A percentile compares a stretch with the other conserved stretches of the same genome.
Evolutionary conservation across 2,113 vertebrate species (phyloP).

Genomic region (Crocuta crocuta): DNA sequence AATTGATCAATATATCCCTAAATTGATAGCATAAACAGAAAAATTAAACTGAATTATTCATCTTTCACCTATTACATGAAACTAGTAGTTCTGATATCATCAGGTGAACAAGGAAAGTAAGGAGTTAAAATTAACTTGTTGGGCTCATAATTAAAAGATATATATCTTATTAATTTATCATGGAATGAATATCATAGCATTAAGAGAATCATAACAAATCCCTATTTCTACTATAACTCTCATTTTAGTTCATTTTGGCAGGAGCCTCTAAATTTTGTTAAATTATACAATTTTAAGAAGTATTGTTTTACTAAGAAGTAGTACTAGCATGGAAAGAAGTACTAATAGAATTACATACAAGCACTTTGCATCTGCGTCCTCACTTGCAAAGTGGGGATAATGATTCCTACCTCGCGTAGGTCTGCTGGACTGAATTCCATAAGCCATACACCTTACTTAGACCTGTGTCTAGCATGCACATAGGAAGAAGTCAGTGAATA

Average conservation of each 20-base stretch:
- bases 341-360: not conserved
- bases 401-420: not conserved
- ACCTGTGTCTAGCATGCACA: not conserved
- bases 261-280: slow-evolving; percentile 9
- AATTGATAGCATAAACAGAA: slow-evolving; percentile 9
- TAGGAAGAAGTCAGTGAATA: not conserved
- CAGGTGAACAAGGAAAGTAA: slow-evolving; percentile 35
- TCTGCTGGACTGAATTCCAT: not conserved
- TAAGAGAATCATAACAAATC: not conserved
- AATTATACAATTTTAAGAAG: slow-evolving; percentile 23
- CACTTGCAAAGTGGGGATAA: slow-evolving; percentile 2
- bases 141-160: not conserved
- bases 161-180: not conserved
- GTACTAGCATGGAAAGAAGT: not conserved
- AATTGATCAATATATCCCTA: not conserved
- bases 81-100: not conserved
- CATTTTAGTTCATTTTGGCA: slow-evolving; percentile 26
- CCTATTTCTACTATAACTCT: not conserved
- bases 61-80: not conserved
- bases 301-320: not conserved
- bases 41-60: slow-evolving; percentile 40
- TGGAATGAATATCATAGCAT: not conserved
- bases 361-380: not conserved
- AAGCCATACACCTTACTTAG: not conserved
- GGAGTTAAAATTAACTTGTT: slow-evolving; percentile 26